Conservation (phyloP, 2,113 vertebrate species). For the Nymphicus hollandicus region DNA sequence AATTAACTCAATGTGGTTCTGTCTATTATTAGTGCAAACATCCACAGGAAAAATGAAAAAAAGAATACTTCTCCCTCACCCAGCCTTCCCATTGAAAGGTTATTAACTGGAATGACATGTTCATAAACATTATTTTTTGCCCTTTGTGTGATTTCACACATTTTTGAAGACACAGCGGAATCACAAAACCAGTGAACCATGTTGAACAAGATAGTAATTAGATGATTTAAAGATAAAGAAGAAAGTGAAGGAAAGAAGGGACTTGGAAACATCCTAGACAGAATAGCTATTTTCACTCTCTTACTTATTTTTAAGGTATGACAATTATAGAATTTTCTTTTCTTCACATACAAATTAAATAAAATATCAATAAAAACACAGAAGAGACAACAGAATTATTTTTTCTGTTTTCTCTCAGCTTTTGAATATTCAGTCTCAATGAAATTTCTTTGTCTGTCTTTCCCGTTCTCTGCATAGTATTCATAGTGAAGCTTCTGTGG, state of each 20-base stretch:
- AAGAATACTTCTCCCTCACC: background rate
- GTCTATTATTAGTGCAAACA: background rate
- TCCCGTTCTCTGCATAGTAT: background rate
- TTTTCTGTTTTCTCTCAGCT: background rate
- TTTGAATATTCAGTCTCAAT: background rate
- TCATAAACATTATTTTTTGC: background rate
- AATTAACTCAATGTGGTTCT: background rate
- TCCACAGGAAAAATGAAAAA: background rate
- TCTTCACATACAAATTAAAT: conserved; percentile 4
- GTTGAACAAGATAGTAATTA: background rate
- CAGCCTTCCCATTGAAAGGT: background rate
- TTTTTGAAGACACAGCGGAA: conserved; percentile 27
- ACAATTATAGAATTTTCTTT: background rate
- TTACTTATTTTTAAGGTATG: background rate
- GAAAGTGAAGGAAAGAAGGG: background rate
- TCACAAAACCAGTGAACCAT: background rate
- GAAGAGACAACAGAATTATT: background rate
- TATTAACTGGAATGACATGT: background rate
- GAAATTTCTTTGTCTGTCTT: background rate
- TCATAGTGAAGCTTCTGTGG: background rate
- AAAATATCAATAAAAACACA: background rate
- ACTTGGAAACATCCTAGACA: background rate
- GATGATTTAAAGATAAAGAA: background rate
- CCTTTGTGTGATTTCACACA: background rate
- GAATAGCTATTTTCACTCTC: conserved; percentile 12